phyloP scores from a whole-genome alignment of 2,113 vertebrate genomes.

The Archocentrus centrarchus region DNA sequence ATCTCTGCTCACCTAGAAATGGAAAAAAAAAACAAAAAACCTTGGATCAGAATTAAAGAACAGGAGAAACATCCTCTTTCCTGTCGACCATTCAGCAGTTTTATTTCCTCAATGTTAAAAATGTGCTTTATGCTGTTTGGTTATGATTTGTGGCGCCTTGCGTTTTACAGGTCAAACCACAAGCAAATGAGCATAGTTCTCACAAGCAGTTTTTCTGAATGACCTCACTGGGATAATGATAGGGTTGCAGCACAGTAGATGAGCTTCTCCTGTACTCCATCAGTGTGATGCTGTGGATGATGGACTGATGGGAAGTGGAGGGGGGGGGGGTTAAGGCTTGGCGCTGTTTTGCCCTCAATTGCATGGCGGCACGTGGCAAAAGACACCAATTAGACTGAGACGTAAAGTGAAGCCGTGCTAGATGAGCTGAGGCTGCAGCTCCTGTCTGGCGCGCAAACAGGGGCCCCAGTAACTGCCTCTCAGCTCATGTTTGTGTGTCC shows the following conservation, averaged over 20 bases:
- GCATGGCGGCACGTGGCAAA: conserved; percentile 37
- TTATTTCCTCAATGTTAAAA: conserved; percentile 26
- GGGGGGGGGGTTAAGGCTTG: conserved; percentile 35
- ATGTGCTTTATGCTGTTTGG: conserved; percentile 2
- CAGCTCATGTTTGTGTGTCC: neutral
- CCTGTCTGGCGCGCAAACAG: conserved; percentile 43
- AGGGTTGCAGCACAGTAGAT: conserved; percentile 27
- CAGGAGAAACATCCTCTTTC: neutral
- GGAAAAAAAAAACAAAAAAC: neutral
- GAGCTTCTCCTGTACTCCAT: conserved; percentile 34
- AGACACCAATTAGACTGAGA: conserved; percentile 60
- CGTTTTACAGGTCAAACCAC: conserved; percentile 62
- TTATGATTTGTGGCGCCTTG: conserved; percentile 61
- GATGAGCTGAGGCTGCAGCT: conserved; percentile 62
- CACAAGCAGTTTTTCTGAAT: conserved; percentile 50
- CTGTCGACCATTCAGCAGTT: conserved; percentile 17
- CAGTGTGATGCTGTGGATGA: conserved; percentile 35
- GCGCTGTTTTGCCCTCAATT: conserved; percentile 54
- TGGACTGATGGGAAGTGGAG: conserved; percentile 40
- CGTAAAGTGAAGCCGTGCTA: conserved; percentile 40
- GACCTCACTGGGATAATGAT: conserved; percentile 72
- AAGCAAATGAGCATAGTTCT: conserved; percentile 57
- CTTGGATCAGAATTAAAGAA: neutral
- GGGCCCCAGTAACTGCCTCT: conserved; percentile 11
- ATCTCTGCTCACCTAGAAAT: neutral